Conservation (phyloP, 2,888 invertebrate genomes). For the Sericinus montela region DNA sequence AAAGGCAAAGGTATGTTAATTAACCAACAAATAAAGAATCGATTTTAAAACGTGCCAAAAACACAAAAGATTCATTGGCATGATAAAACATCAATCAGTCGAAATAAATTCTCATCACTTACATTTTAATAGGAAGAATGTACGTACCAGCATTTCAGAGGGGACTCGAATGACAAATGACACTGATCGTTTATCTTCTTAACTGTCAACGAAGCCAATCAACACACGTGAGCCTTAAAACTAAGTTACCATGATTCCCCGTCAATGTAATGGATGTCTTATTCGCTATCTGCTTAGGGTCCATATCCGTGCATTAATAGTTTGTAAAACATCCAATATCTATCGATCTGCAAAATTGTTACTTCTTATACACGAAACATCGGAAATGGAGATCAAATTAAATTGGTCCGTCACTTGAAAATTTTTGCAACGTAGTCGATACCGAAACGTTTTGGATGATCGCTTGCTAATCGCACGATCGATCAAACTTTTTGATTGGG, state of each 20-base stretch:
- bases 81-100: constrained; percentile 57
- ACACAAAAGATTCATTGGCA: constrained; percentile 17
- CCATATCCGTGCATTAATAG: neutral
- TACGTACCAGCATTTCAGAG: constrained; percentile 29
- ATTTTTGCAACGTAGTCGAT: constrained; percentile 27
- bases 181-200: constrained; percentile 71
- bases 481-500: constrained; percentile 43
- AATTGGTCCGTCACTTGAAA: constrained; percentile 7
- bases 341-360: constrained; percentile 19
- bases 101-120: constrained; percentile 60
- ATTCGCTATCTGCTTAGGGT: neutral
- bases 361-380: constrained; percentile 19
- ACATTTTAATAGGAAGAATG: constrained; percentile 66
- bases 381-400: constrained; percentile 9
- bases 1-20: no score
- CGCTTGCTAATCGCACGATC: constrained; percentile 55
- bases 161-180: constrained; percentile 70
- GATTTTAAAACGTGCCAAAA: constrained; percentile 1
- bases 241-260: constrained; percentile 25
- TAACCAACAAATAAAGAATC: no score
- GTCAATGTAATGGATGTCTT: constrained; percentile 8
- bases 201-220: constrained; percentile 73
- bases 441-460: constrained; percentile 49
- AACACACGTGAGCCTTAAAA: constrained; percentile 61
- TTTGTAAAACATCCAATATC: constrained; percentile 12